These are phyloP conservation scores for Pipistrellus pygmaeus DNA, from an alignment of 2,797 vertebrate species.

Conservation along the genomic window DNA sequence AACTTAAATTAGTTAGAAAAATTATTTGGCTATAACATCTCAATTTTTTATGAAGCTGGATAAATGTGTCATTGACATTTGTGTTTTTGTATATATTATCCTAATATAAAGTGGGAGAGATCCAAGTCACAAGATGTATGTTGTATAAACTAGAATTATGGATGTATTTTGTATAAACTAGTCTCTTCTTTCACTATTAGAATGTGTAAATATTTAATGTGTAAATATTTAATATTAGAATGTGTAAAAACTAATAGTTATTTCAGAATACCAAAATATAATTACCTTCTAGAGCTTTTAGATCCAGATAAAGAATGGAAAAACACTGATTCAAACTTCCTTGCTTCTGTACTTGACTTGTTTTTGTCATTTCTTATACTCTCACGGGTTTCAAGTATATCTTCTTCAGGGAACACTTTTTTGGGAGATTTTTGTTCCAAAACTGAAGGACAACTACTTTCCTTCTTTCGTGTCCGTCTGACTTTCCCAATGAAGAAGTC, in stretches of 20 bases:
- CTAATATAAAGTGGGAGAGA: background rate
- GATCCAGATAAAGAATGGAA: conserved; percentile 90
- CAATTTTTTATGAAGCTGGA: background rate
- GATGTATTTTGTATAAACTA: background rate
- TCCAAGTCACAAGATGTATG: background rate
- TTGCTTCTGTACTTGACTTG: conserved; percentile 76
- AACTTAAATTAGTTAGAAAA: background rate
- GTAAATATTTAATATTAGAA: too few species aligned
- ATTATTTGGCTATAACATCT: background rate
- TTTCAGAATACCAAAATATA: conserved; percentile 29
- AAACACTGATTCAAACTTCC: conserved; percentile 91
- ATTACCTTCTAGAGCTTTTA: conserved; percentile 85
- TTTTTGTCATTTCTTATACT: conserved; percentile 65
- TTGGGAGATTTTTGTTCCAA: conserved; percentile 70
- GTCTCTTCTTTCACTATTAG: background rate
- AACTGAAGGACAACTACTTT: conserved; percentile 71
- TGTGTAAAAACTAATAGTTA: background rate
- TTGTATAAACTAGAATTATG: background rate
- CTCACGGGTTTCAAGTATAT: background rate
- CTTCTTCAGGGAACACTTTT: conserved; percentile 52
- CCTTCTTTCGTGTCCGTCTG: conserved; percentile 92
- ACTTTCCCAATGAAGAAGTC: conserved; percentile 98
- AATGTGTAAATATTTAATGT: too few species aligned
- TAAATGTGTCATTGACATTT: background rate
- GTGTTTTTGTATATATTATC: background rate